Percentiles rank a stretch among this genome's conserved stretches.
phyloP scores from a whole-genome alignment of 1,140 invertebrate genomes.

The Ceratosolen fusciceps region DNA sequence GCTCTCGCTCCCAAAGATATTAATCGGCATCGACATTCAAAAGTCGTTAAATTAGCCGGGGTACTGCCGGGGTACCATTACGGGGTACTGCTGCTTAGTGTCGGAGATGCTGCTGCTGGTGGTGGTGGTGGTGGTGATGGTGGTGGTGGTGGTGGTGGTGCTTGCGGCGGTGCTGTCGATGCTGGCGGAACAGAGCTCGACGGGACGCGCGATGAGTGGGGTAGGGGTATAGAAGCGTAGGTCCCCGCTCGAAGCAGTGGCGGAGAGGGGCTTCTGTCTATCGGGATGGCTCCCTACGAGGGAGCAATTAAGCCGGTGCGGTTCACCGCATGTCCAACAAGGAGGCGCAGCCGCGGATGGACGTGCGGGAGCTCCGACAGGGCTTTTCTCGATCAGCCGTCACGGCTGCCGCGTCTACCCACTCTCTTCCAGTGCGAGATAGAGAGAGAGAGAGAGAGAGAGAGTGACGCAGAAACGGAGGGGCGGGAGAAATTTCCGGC shows the following conservation, averaged over 20 bases:
- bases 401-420: not conserved
- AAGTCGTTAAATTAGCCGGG: slow-evolving; percentile 50
- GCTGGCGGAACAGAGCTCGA: too few relatives aligned
- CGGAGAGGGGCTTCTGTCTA: slow-evolving; percentile 37
- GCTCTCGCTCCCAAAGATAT: slow-evolving; percentile 37
- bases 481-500: slow-evolving; percentile 30
- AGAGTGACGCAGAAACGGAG: not conserved
- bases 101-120: too few relatives aligned
- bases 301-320: slow-evolving; percentile 56
- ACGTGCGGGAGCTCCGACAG: not conserved
- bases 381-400: slow-evolving; percentile 31
- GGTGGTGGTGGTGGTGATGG: too few relatives aligned
- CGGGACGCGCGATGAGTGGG: too few relatives aligned
- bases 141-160: too few relatives aligned
- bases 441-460: slow-evolving; percentile 3
- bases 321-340: slow-evolving; percentile 66
- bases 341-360: not conserved
- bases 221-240: too few relatives aligned
- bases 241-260: too few relatives aligned
- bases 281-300: slow-evolving; percentile 37
- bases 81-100: too few relatives aligned
- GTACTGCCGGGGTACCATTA: too few relatives aligned
- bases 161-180: too few relatives aligned
- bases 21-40: slow-evolving; percentile 49
- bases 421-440: not conserved